Base-by-base conservation (phyloP, 2,888 invertebrate genomes). In the Drosophila fulvimacula region DNA sequence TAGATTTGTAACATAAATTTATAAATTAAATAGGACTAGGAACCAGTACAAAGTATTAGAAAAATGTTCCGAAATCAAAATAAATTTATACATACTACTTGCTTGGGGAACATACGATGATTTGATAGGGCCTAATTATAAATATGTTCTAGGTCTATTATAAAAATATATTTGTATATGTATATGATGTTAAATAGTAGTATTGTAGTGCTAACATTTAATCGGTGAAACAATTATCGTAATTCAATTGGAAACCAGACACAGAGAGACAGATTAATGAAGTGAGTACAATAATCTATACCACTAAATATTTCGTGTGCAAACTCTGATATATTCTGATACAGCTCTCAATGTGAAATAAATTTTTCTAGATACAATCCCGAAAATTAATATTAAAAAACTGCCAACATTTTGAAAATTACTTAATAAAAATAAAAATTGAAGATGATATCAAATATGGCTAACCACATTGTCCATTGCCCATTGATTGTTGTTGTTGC, bases 11-110 rank as follows among this genome's bases (percentile, higher is more conserved):
- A 83, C 63, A 52, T 52, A 52, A 21, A 27, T 52, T 52, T 52
- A 65, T 86, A 76, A 79, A 79, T 67, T 67, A 81, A 84, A 69
- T 70, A 82, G 87, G 85, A 86, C 85, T 86, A 86, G 85, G 85
- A 88, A 89, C 87, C 81, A 86, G 83, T 84, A 87, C 73, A 73
- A 81, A 64, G 72, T 64, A 72, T 68, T 66, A 63, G 69, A 78
- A 73, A 73, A 60, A 73, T 64, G 57, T 68, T 78, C 59, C 59
- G 34, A 63, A 74, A 70, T 46, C 42, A 51, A 46, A 61, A 34
- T 46, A 15, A 42, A 62, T 38, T 19, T 56, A 39, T 55, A 42
- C 57, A 36, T n/a, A 38, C 36, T 49, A 44, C 5, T 55, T 44
- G 58, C 5, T 55, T 44, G 58, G 67, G 58, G 58, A 52, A 46